Evolutionary conservation across 2,797 vertebrate species (phyloP).

Genomic region (Sebastes glaucus): DNA sequence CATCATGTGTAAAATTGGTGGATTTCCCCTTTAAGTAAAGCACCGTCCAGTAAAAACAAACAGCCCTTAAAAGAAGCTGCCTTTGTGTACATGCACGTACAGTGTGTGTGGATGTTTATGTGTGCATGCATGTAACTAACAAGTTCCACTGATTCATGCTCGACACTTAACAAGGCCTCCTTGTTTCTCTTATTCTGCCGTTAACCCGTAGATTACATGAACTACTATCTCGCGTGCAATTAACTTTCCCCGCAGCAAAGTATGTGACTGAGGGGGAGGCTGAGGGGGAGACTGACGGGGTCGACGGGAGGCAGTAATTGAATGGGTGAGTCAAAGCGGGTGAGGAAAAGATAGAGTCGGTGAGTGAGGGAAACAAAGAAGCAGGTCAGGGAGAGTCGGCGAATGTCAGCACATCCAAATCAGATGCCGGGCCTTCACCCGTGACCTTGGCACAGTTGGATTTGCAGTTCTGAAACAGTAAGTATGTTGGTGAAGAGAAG

Average conservation of each 20-base stretch:
- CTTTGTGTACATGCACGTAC: not conserved
- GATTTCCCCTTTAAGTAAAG: not conserved
- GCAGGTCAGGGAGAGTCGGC: conserved; percentile 44
- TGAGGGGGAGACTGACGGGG: not conserved
- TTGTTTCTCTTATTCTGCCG: not conserved
- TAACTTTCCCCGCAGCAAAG: conserved; percentile 18
- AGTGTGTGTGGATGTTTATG: not conserved
- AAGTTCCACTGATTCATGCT: not conserved
- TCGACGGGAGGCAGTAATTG: conserved; percentile 46
- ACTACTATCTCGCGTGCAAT: conserved; percentile 18
- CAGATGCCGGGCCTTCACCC: conserved; percentile 51
- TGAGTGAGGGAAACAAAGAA: conserved; percentile 62
- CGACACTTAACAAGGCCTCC: not conserved
- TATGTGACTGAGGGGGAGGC: not conserved
- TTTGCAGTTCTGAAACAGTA: conserved; percentile 47
- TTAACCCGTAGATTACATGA: conserved; percentile 26
- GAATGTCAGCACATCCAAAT: conserved; percentile 70
- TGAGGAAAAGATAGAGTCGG: conserved; percentile 44
- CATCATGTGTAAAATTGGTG: not conserved
- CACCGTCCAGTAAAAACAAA: not conserved
- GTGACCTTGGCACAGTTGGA: conserved; percentile 60
- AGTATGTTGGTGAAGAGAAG: conserved; percentile 19
- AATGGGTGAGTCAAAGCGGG: conserved; percentile 40
- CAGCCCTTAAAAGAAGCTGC: not conserved
- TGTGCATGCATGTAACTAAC: not conserved